Percentiles rank a stretch among this genome's conserved stretches.
These are phyloP conservation scores for Yponomeuta plumbellus DNA, from an alignment of 2,888 invertebrate species.

Conservation along the genomic window DNA sequence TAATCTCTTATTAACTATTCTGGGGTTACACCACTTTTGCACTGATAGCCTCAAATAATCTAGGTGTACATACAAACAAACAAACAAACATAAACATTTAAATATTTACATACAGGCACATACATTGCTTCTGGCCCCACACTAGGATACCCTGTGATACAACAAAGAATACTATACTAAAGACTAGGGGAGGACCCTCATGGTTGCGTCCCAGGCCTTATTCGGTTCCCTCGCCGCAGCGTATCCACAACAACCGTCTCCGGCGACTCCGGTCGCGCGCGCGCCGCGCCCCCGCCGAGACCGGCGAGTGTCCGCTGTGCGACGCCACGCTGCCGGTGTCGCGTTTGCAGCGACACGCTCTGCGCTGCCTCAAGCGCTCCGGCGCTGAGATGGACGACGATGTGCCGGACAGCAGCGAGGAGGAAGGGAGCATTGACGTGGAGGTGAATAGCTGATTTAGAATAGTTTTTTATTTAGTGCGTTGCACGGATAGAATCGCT, in stretches of 20 bases:
- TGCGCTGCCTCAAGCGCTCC: constrained; percentile 70
- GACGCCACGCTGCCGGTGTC: constrained; percentile 78
- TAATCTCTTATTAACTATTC: too few species aligned
- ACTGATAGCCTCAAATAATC: too few species aligned
- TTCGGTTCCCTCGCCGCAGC: constrained; percentile 36
- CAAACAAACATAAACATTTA: too few species aligned
- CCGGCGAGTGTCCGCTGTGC: constrained; percentile 87
- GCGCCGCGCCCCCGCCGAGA: constrained; percentile 52
- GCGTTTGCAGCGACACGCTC: constrained; percentile 85
- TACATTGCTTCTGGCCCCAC: too few species aligned
- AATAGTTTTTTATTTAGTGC: not conserved
- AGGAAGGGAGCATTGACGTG: constrained; percentile 89
- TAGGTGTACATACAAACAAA: too few species aligned
- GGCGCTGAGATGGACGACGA: constrained; percentile 76
- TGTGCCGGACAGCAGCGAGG: constrained; percentile 68
- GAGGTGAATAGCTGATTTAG: too few species aligned
- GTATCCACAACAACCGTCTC: constrained; percentile 56
- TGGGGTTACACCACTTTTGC: too few species aligned
- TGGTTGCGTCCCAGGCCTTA: too few species aligned
- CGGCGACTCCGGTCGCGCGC: constrained; percentile 51
- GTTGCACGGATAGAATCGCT: not conserved
- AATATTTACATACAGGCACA: too few species aligned
- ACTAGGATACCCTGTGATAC: too few species aligned
- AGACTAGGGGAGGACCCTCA: not conserved
- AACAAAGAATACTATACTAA: too few species aligned